Evolutionary conservation across 2,888 invertebrate genomes (phyloP).

Genomic region (Acleris holmiana): DNA sequence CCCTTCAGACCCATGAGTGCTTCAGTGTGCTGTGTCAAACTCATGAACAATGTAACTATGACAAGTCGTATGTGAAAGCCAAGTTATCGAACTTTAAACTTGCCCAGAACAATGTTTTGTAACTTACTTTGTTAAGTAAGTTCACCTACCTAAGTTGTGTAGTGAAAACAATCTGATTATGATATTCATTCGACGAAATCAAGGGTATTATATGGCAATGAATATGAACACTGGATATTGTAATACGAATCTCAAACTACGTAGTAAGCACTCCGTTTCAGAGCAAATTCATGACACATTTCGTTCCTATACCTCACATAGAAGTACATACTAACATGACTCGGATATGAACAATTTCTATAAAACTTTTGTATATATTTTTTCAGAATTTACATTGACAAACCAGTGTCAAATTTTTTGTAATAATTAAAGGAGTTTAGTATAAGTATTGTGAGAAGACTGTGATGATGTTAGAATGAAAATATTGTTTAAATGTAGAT

Average conservation of each 20-base stretch:
- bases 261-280: slow-evolving; percentile 27
- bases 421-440: slow-evolving; percentile 51
- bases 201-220: slow-evolving; percentile 30
- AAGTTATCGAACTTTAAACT: slow-evolving; percentile 22
- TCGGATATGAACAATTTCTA: slow-evolving; percentile 38
- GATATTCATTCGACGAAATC: slow-evolving; percentile 26
- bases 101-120: slow-evolving; percentile 14
- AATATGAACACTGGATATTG: slow-evolving; percentile 31
- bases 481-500: slow-evolving; percentile 55
- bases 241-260: slow-evolving; percentile 27
- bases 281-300: slow-evolving; percentile 41
- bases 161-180: slow-evolving; percentile 43
- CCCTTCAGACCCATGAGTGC: too few relatives aligned
- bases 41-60: slow-evolving; percentile 12
- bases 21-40: slow-evolving; percentile 2
- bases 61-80: slow-evolving; percentile 29
- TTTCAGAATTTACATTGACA: slow-evolving; percentile 38
- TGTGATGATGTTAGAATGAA: slow-evolving; percentile 77
- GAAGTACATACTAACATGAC: slow-evolving; percentile 29
- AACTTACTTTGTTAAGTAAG: slow-evolving; percentile 14
- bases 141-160: slow-evolving; percentile 14
- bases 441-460: slow-evolving; percentile 78
- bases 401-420: slow-evolving; percentile 39
- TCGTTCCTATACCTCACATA: slow-evolving; percentile 39
- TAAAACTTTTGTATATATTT: slow-evolving; percentile 40